Evolutionary conservation across 2,113 vertebrate genomes (phyloP).

Genomic region (Eubucco bourcierii): DNA sequence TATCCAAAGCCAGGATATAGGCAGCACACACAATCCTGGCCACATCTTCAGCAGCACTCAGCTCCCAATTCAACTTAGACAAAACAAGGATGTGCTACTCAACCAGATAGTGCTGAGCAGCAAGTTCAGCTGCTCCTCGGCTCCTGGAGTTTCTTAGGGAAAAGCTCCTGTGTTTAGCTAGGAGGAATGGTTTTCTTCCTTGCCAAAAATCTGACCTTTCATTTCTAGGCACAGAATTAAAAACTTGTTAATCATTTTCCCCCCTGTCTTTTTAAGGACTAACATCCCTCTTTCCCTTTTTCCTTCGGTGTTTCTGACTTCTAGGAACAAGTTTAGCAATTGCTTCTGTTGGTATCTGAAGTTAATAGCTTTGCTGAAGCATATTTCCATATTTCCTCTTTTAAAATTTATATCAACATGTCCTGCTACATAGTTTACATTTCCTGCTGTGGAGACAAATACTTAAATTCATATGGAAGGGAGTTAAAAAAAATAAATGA

Average conservation of each 20-base stretch:
- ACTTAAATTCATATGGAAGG: slow-evolving; percentile 40
- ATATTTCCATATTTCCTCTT: slow-evolving; percentile 48
- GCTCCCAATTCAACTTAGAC: not conserved
- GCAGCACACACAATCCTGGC: not conserved
- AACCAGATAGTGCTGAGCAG: not conserved
- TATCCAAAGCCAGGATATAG: not conserved
- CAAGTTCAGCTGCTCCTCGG: not conserved
- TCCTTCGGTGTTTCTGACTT: not conserved
- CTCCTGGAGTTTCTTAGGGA: not conserved
- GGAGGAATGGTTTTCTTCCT: not conserved
- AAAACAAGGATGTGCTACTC: not conserved
- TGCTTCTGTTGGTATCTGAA: slow-evolving; percentile 52
- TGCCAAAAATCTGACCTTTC: not conserved
- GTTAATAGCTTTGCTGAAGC: slow-evolving; percentile 72
- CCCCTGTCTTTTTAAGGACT: not conserved
- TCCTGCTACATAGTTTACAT: slow-evolving; percentile 63
- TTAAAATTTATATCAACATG: slow-evolving; percentile 62
- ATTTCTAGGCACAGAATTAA: not conserved
- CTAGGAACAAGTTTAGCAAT: not conserved
- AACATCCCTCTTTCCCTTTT: not conserved
- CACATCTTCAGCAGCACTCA: not conserved
- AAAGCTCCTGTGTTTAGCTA: not conserved
- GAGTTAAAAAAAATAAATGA: not conserved
- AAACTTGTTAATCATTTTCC: not conserved
- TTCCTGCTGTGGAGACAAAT: slow-evolving; percentile 73